Conservation (phyloP, 2,797 vertebrate genomes). For the Lutjanus campechanus region DNA sequence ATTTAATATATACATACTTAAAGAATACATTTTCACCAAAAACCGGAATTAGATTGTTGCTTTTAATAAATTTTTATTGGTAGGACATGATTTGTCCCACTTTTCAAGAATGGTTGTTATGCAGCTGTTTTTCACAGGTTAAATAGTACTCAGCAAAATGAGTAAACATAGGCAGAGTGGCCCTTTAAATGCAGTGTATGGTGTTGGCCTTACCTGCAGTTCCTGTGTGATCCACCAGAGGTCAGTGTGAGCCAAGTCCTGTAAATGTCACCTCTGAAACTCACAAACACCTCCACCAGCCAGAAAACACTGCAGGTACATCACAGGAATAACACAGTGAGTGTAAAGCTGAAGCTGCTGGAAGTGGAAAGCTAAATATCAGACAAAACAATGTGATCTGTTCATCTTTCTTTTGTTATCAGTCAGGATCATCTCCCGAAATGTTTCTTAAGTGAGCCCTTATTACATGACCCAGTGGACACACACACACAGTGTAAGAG, state of each 20-base stretch:
- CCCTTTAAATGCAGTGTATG: neutral
- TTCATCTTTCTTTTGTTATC: neutral
- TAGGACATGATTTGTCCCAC: too few relatives aligned
- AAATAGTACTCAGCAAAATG: neutral
- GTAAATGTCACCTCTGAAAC: neutral
- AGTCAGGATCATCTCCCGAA: constrained; percentile 5
- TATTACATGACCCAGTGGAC: constrained; percentile 24
- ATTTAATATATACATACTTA: too few relatives aligned
- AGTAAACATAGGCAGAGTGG: neutral
- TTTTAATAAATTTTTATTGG: too few relatives aligned
- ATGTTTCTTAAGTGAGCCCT: constrained; percentile 31
- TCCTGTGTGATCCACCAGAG: constrained; percentile 44
- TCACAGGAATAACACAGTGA: neutral
- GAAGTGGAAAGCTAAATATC: neutral
- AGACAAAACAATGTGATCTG: neutral
- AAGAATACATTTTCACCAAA: too few relatives aligned
- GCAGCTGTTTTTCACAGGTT: neutral
- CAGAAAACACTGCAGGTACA: neutral
- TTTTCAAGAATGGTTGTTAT: too few relatives aligned
- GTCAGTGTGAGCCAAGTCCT: constrained; percentile 56
- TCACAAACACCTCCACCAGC: too few relatives aligned
- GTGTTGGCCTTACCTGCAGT: constrained; percentile 13
- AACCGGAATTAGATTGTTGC: too few relatives aligned
- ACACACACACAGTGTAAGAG: constrained; percentile 6
- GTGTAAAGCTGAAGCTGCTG: neutral